Evolutionary conservation across 2,113 vertebrate genomes (phyloP).

Genomic region (Marmota monax): DNA sequence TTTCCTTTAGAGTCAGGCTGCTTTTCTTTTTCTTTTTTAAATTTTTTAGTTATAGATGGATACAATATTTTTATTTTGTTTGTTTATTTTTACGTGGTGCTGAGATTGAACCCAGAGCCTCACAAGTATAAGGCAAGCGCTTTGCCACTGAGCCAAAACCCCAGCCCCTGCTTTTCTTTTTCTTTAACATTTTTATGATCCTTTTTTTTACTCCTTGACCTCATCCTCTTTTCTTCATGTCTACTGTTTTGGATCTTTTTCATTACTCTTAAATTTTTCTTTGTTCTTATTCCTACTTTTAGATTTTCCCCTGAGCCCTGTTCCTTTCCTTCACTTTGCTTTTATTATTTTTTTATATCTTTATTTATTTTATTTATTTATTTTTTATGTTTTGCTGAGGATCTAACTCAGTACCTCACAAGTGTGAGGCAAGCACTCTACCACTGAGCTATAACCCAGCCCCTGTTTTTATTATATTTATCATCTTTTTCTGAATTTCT

Average conservation of each 20-base stretch:
- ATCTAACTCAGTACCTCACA: no score
- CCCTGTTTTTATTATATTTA: slow-evolving; percentile 90
- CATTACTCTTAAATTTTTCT: slow-evolving; percentile 92
- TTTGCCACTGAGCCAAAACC: no score
- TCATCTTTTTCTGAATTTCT: slow-evolving; percentile 93
- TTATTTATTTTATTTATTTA: no score
- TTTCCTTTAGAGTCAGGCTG: slow-evolving; percentile 87
- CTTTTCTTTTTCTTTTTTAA: background rate
- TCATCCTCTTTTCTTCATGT: slow-evolving; percentile 88
- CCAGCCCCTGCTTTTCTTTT: slow-evolving; percentile 82
- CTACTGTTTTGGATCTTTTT: slow-evolving; percentile 90
- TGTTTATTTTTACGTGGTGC: no score
- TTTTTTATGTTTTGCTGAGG: no score
- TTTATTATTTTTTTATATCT: no score
- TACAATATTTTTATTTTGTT: no score
- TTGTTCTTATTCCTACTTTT: slow-evolving; percentile 95
- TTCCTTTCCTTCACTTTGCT: slow-evolving; percentile 90
- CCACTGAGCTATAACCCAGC: no score
- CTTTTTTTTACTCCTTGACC: slow-evolving; percentile 85
- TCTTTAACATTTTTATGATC: slow-evolving; percentile 89
- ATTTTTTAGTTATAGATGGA: no score
- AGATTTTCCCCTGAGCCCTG: slow-evolving; percentile 85
- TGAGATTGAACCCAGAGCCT: no score
- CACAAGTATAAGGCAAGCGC: no score
- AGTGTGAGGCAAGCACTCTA: no score